Base-by-base conservation (phyloP, 2,888 invertebrate species). In the Rhamnusium bicolor region DNA sequence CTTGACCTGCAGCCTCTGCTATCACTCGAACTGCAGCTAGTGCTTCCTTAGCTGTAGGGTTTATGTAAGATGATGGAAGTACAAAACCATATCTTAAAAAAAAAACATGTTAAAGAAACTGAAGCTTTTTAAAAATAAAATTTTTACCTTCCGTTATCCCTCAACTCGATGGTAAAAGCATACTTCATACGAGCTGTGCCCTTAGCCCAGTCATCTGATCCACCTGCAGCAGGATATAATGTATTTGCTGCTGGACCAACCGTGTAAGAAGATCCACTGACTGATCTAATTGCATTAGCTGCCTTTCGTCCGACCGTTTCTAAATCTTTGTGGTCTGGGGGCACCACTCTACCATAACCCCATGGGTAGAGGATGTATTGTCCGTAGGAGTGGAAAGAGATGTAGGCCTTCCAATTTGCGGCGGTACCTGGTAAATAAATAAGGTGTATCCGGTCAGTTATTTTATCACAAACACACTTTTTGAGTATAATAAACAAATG, bases 131-230 rank as follows among this genome's bases (percentile, higher is more conserved):
- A n/a, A n/a, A n/a, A n/a, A n/a, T n/a, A n/a, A n/a, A n/a, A n/a
- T n/a, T n/a, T n/a, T 62, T 72, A 79, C 69, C 91, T 90, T 0
- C 97, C 97, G 0, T 91, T 93, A 86, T 97, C 98, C 66, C 96
- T 91, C 67, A 98, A 90, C 89, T 98, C 98, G 70, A 98, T 91
- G 0, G 97, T 97, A 88, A 95, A 98, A 0, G 96, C 89, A 86
- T 97, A 98, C 86, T 96, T 96, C 76, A 98, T 93, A 47, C 92
- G 92, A 7, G 93, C 92, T 49, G 91, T 89, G 0, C 95, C 95
- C 87, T 97, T 96, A 6, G 96, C 97, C 96, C 97, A 98, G 87
- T 98, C 97, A 82, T 96, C 95, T 0, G 95, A 94, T 12, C 95
- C 95, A 1, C 96, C 96, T 29, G 94, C 89, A 1, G 95, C 95